phyloP scores from a whole-genome alignment of 2,113 vertebrate species.

The Apteryx mantelli region DNA sequence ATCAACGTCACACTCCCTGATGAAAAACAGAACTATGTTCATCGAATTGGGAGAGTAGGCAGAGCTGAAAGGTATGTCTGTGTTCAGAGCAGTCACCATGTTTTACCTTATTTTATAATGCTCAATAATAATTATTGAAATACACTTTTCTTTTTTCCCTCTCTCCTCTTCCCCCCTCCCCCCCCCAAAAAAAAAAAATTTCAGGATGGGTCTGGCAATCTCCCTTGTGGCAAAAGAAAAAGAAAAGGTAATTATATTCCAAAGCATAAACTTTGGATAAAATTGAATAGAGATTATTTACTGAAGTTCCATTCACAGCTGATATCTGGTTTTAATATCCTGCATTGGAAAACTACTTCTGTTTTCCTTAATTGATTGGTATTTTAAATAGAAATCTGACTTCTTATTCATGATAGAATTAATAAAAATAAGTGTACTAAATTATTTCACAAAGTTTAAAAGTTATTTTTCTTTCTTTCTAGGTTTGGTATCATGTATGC shows the following conservation, averaged over 20 bases:
- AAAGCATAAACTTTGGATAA: background rate
- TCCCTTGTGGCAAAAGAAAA: conserved; percentile 97
- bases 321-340: background rate
- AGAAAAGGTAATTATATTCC: conserved; percentile 86
- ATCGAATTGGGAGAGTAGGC: conserved; percentile 96
- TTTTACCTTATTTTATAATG: background rate
- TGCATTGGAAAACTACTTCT: background rate
- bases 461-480: background rate
- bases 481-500: conserved; percentile 99
- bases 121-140: background rate
- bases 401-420: background rate
- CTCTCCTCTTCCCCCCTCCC: background rate
- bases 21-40: conserved; percentile 98
- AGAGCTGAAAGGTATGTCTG: conserved; percentile 90
- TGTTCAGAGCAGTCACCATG: background rate
- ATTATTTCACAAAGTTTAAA: background rate
- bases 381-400: background rate
- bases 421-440: background rate
- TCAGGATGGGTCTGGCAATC: conserved; percentile 96
- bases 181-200: background rate
- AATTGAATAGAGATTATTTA: background rate
- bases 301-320: background rate
- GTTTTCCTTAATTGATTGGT: background rate
- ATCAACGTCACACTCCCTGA: conserved; percentile 98
- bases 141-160: background rate